Percentiles rank a stretch among this genome's conserved stretches.
These are phyloP conservation scores for Myathropa florea DNA, from an alignment of 2,888 invertebrate species.

Conservation along the genomic window DNA sequence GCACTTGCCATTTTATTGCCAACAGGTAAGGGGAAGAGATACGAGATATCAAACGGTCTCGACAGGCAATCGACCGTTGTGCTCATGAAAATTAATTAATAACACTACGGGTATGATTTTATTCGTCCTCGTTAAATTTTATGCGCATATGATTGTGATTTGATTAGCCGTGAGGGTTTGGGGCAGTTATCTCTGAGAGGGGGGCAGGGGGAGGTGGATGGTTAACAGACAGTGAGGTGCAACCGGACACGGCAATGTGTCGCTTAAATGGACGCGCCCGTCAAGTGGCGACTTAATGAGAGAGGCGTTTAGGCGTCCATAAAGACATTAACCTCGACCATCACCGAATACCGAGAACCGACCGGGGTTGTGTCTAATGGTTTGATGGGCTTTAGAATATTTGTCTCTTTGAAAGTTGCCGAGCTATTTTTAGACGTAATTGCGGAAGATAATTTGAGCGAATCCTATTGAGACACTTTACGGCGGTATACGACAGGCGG, in stretches of 20 bases:
- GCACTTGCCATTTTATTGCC: constrained; percentile 21
- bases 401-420: background rate
- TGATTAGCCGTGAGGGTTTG: constrained; percentile 14
- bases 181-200: background rate
- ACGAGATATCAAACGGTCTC: constrained; percentile 18
- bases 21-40: constrained; percentile 3
- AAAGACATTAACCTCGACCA: background rate
- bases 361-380: background rate
- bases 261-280: background rate
- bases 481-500: background rate
- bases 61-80: constrained; percentile 20
- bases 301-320: background rate
- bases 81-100: constrained; percentile 65
- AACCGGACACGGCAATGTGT: background rate
- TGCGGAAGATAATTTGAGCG: background rate
- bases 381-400: background rate
- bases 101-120: constrained; percentile 58
- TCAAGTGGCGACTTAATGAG: background rate
- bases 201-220: no score
- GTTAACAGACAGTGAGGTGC: background rate
- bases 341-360: background rate
- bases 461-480: background rate
- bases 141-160: constrained; percentile 59
- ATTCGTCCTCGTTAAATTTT: constrained; percentile 59
- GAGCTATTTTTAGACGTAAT: background rate